Evolutionary conservation across 2,888 invertebrate species (phyloP), one percentile per base, ranked within the genome.

Genomic region (Leucoma salicis): DNA sequence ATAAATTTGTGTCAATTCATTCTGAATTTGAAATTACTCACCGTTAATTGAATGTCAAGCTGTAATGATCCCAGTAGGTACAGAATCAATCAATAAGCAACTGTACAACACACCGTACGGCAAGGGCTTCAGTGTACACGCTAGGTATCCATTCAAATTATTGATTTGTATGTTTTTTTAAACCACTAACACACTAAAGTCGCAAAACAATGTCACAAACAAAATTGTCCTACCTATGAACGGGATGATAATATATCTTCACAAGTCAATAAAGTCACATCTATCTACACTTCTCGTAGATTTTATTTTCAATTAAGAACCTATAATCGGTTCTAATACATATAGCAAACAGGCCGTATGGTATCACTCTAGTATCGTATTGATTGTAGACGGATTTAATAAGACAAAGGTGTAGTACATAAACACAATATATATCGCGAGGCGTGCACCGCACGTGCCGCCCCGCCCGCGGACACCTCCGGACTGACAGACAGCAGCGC

Each of bases 401-500:
- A 74, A 66, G 83, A 84, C 82, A 83, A 83, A 78, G 78, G 74
- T 74, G 74, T 70, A n/a, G n/a, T n/a, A 70, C 63, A 78, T 75
- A 78, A 86, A 81, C 84, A 88, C 82, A 87, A 85, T 82, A 66
- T 71, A 80, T 57, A 57, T 69, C 76, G 88, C 86, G 86, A 87
- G 86, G 88, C 88, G 84, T 70, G 85, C 88, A 82, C 83, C 70
- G 74, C 74, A 77, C 85, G 86, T 84, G 86, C 85, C 87, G 87
- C 88, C 86, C 84, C 87, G 85, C 87, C 85, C 83, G 87, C 83
- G 86, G 85, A 70, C 81, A 69, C 78, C 77, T 78, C 78, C 79
- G 76, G 80, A 87, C 88, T 85, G 79, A 70, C 27, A 5, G 29
- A 13, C 2, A 63, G 64, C 45, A 48, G 61, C 66, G 27, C 7